A percentile compares a stretch with the other conserved stretches of the same genome.
These are phyloP conservation scores for Odontocerum albicorne DNA, from an alignment of 2,888 invertebrate genomes.

Conservation along the genomic window DNA sequence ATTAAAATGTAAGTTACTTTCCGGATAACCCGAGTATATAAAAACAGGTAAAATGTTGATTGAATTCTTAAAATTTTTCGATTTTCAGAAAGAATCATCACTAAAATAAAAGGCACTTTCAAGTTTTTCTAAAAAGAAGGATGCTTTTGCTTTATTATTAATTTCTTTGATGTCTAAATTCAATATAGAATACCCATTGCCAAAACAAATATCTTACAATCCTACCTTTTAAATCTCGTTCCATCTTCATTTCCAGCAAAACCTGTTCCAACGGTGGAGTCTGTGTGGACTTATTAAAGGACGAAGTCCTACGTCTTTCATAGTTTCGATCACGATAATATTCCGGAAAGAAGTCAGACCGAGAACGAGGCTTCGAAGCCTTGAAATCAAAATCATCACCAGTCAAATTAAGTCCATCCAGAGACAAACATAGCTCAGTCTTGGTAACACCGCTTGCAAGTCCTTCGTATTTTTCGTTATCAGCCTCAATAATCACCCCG, in stretches of 20 bases:
- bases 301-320: neutral
- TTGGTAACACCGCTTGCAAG: neutral
- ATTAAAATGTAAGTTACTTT: too few relatives aligned
- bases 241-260: constrained; percentile 30
- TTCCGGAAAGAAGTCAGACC: constrained; percentile 10
- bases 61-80: too few relatives aligned
- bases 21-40: too few relatives aligned
- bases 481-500: constrained; percentile 18
- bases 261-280: constrained; percentile 34
- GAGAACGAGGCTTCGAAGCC: neutral
- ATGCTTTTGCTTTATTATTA: too few relatives aligned
- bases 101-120: neutral
- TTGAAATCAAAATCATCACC: neutral
- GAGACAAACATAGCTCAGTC: constrained; percentile 1
- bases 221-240: constrained; percentile 19
- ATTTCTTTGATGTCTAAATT: too few relatives aligned
- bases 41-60: too few relatives aligned
- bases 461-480: neutral
- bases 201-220: neutral
- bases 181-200: neutral
- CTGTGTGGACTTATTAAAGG: constrained; percentile 20
- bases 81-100: neutral
- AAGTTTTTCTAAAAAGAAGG: too few relatives aligned
- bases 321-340: neutral
- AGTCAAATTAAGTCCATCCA: constrained; percentile 13